Conservation (phyloP, 2,888 invertebrate genomes). For the Odiellus spinosus region DNA sequence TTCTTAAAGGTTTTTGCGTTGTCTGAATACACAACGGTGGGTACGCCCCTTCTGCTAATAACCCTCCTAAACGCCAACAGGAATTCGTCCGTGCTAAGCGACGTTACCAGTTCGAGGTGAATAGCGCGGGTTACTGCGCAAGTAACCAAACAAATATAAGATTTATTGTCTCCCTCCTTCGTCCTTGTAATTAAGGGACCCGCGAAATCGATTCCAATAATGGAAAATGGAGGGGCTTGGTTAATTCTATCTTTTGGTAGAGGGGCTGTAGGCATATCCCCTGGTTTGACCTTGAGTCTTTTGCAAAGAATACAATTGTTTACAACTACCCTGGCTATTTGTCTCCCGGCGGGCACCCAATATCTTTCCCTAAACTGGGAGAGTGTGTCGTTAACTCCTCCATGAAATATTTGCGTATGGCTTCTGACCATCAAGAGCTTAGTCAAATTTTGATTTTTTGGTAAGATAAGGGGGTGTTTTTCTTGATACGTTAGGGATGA, state of each 20-base stretch:
- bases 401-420: conserved; percentile 1
- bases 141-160: not conserved
- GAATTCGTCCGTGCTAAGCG: conserved; percentile 24
- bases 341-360: conserved; percentile 1
- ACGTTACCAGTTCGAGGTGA: conserved; percentile 27
- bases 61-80: conserved; percentile 25
- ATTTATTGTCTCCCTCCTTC: not conserved
- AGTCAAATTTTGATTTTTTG: conserved; percentile 1
- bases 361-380: not conserved
- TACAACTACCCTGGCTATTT: not conserved
- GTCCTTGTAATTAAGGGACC: conserved; percentile 12
- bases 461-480: conserved; percentile 1
- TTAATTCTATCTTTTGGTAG: not conserved
- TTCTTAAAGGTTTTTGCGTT: conserved; percentile 30
- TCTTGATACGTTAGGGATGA: not conserved
- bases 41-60: conserved; percentile 24
- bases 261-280: not conserved
- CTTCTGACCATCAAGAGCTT: not conserved
- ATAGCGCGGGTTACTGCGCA: conserved; percentile 21
- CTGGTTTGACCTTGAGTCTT: not conserved
- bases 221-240: not conserved
- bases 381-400: not conserved
- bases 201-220: conserved; percentile 1
- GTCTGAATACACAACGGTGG: conserved; percentile 26
- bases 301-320: conserved; percentile 1